Evolutionary conservation across 2,888 invertebrate species (phyloP), one percentile per base, ranked within the genome.

Genomic region (Sesia apiformis): DNA sequence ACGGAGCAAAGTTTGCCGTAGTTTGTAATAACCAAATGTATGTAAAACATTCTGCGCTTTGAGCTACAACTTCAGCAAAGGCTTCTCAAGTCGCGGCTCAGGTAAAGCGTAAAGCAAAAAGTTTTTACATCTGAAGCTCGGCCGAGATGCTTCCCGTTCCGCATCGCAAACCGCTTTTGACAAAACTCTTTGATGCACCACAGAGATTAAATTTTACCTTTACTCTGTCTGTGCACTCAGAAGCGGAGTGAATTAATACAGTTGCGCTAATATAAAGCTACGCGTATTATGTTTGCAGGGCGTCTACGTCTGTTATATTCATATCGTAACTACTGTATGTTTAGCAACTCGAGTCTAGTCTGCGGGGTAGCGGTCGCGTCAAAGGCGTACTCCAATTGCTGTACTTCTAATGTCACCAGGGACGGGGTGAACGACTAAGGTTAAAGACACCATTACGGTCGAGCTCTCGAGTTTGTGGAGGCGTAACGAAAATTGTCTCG

Each of bases 111-210:
- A 67, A 76, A 78, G 85, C 75, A 78, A 83, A 88, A 23, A 87
- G 79, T 87, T 89, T 89, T 85, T 84, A 80, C 83, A 82, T 87
- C 83, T 81, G 78, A 78, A 71, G 73, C 79, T 74, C 74, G 74
- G 75, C 62, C 75, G 72, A 74, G 70, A 73, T 70, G 78, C 78
- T 79, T 78, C 73, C 69, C 77, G 81, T 79, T 81, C 76, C 81
- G 79, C 78, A 73, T 72, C 76, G 81, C 70, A 74, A 76, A 72
- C 78, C 75, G 82, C 84, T 86, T 87, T 87, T 83, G 84, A 84
- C 81, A 84, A 78, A 78, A 80, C 81, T n/a, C 87, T 87, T 88
- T 87, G 86, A 86, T 79, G 73, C 75, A 69, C 68, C 68, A 70
- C 69, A 50, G 51, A 75, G 78, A 85, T 83, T 80, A 78, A 80